Conservation (phyloP, 64 coral and sea anemone genomes). For the Pocillopora verrucosa region DNA sequence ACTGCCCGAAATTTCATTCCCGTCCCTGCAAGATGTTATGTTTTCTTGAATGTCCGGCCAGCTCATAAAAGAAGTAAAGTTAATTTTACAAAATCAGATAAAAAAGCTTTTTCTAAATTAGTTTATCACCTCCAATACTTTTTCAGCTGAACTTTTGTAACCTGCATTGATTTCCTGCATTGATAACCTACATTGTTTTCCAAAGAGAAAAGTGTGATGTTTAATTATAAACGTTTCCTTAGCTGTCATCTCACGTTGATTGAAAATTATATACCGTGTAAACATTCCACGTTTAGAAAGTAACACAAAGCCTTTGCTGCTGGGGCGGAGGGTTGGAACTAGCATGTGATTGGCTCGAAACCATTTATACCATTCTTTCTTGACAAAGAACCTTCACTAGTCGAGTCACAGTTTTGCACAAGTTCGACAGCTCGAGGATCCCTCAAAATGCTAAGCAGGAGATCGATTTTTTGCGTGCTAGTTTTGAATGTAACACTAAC, state of each 20-base stretch:
- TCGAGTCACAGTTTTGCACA: background rate
- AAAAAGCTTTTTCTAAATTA: background rate
- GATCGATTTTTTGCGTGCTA: background rate
- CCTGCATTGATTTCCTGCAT: background rate
- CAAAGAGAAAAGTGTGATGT: background rate
- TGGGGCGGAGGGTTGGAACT: background rate
- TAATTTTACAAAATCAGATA: too few relatives aligned
- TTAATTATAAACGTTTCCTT: background rate
- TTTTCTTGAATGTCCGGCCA: too few relatives aligned
- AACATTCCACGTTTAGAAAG: background rate
- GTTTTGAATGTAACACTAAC: background rate
- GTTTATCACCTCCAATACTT: background rate
- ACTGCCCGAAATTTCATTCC: too few relatives aligned
- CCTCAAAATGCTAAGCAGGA: background rate
- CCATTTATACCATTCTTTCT: background rate
- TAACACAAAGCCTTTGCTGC: background rate
- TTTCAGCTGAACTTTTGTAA: background rate
- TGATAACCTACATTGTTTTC: too few relatives aligned
- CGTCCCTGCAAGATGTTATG: too few relatives aligned
- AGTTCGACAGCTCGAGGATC: background rate
- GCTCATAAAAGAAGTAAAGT: too few relatives aligned
- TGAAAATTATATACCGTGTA: background rate
- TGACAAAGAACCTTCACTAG: background rate
- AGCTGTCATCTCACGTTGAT: background rate
- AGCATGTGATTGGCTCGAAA: background rate